Evolutionary conservation across 1,140 invertebrate genomes (phyloP).

Genomic region (Anastrepha obliqua): DNA sequence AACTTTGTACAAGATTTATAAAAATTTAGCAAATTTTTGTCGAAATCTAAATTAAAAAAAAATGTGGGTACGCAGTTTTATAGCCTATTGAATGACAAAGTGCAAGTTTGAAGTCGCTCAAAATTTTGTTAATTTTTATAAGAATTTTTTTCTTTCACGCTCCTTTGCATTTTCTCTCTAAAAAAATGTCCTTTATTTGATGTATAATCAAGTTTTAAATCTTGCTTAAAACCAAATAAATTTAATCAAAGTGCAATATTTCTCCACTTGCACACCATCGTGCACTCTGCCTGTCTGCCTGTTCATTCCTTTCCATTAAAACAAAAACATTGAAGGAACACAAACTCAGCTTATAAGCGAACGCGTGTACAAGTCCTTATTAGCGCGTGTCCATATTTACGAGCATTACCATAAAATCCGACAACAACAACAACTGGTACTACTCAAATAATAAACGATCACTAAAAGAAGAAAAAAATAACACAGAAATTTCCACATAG

Average conservation of each 20-base stretch:
- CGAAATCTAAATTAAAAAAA: too few relatives aligned
- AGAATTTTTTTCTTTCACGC: too few relatives aligned
- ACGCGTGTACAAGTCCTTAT: constrained; percentile 51
- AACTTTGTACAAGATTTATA: too few relatives aligned
- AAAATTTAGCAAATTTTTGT: too few relatives aligned
- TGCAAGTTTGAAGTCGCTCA: too few relatives aligned
- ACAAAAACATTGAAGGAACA: neutral
- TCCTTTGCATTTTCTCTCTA: too few relatives aligned
- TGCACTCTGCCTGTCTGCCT: neutral
- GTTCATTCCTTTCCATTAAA: neutral
- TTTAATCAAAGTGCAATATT: neutral
- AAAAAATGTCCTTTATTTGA: too few relatives aligned
- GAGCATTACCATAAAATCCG: constrained; percentile 53
- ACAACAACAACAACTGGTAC: constrained; percentile 23
- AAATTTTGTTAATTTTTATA: too few relatives aligned
- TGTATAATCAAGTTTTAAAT: too few relatives aligned
- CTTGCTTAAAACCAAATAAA: too few relatives aligned
- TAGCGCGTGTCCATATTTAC: constrained; percentile 55
- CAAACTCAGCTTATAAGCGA: neutral
- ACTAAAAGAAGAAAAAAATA: neutral
- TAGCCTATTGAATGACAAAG: too few relatives aligned
- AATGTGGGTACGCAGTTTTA: too few relatives aligned
- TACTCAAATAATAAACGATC: constrained; percentile 44
- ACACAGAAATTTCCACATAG: neutral
- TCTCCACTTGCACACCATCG: neutral